Evolutionary conservation across 2,797 vertebrate species (phyloP).

Genomic region (Danio kyathit): DNA sequence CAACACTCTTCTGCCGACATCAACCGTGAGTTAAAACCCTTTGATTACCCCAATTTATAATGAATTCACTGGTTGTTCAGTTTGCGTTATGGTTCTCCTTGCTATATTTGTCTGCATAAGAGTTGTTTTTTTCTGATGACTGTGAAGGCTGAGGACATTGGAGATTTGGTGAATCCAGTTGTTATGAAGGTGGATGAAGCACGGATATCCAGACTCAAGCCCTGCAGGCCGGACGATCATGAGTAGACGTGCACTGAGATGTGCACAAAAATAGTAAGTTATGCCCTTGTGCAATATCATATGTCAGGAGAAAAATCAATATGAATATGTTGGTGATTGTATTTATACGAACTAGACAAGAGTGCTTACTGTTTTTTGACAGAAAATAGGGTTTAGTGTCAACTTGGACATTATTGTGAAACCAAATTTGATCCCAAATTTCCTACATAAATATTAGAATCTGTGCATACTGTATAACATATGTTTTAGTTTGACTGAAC

Average conservation of each 20-base stretch:
- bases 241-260: constrained; percentile 19
- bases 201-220: constrained; percentile 5
- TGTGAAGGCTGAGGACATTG: constrained; percentile 11
- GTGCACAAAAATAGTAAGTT: constrained; percentile 6
- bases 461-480: too few species aligned
- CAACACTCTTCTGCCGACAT: constrained; percentile 4
- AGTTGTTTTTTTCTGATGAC: not conserved
- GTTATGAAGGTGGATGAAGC: not conserved
- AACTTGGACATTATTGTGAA: too few species aligned
- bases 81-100: not conserved
- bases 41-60: not conserved
- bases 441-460: too few species aligned
- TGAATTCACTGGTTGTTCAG: not conserved
- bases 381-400: too few species aligned
- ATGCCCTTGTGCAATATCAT: constrained; percentile 15
- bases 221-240: not conserved
- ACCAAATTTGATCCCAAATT: too few species aligned
- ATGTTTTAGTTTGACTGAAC: too few species aligned
- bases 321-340: not conserved
- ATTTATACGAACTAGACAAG: too few species aligned
- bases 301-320: not conserved
- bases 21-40: constrained; percentile 49
- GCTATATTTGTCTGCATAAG: not conserved
- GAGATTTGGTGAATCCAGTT: constrained; percentile 18
- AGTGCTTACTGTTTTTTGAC: too few species aligned